Evolutionary conservation across 2,797 vertebrate species (phyloP), one percentile per base, ranked within the genome.

Genomic region (Petrocephalus sullivani): DNA sequence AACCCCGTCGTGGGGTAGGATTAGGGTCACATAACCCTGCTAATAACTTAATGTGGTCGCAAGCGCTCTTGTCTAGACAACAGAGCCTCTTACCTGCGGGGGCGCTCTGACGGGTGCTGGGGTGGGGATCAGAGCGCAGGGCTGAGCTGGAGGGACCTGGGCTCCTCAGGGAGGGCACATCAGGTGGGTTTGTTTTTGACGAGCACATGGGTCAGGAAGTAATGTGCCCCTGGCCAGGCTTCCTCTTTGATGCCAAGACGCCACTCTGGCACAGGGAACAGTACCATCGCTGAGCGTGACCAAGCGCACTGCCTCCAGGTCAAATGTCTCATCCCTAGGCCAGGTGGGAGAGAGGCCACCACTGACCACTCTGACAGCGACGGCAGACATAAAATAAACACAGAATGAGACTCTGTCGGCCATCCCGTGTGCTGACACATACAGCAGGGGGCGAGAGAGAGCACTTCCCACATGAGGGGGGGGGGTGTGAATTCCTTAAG

Each of bases 11-110:
- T 89, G 90, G 85, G 81, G 4, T 33, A 88, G 93, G 94, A 94
- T 95, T 95, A 94, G 89, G 88, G 88, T 67, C 91, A 90, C 19
- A 88, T 90, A 91, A 90, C 91, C 92, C 92, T 89, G 92, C 91
- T 94, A 94, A 93, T 93, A 91, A 93, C 93, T 91, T 89, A 85
- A 91, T 90, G 90, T 85, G 93, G 92, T 92, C 93, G 90, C 90
- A 91, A 88, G 89, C 89, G 89, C 56, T 86, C 60, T 90, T 87
- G 94, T 94, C 94, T 94, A 94, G 94, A 95, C 94, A 93, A 89
- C 16, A 88, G 90, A 92, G 87, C 75, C n/a, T 86, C 91, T 92
- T 90, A 92, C 90, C 90, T 89, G 90, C 5, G 14, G 83, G 54
- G 49, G 23, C 49, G 49, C 49, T 5, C 49, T 51, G 49, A 51